These are phyloP conservation scores for Sula dactylatra DNA, from an alignment of 2,113 vertebrate genomes.

Conservation along the genomic window DNA sequence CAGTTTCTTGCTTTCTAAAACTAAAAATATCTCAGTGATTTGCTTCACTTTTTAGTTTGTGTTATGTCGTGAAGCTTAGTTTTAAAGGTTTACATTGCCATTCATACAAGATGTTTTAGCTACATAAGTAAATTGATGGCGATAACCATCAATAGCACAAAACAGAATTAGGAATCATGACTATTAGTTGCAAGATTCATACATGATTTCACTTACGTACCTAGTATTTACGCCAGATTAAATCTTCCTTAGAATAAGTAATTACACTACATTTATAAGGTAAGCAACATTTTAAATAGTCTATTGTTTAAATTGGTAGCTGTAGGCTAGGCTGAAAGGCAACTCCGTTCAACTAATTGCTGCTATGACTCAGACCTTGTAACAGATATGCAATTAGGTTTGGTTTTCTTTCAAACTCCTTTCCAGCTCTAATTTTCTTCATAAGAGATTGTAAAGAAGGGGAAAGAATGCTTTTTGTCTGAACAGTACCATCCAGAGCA, in stretches of 20 bases:
- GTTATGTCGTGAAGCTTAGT: not conserved
- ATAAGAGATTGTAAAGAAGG: not conserved
- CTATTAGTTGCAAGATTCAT: not conserved
- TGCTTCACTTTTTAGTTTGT: not conserved
- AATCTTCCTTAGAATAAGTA: conserved; percentile 28
- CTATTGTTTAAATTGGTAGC: conserved; percentile 63
- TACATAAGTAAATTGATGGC: not conserved
- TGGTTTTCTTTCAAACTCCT: conserved; percentile 38
- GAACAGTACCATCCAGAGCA: not conserved
- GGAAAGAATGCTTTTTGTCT: not conserved
- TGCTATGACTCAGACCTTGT: conserved; percentile 60
- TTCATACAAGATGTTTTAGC: not conserved
- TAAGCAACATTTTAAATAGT: conserved; percentile 51
- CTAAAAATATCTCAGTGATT: not conserved
- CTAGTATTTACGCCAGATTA: conserved; percentile 24
- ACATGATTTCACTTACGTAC: not conserved
- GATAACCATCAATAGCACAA: not conserved
- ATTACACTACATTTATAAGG: conserved; percentile 52
- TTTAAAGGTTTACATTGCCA: not conserved
- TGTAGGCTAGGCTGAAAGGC: conserved; percentile 32
- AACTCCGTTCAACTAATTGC: conserved; percentile 48
- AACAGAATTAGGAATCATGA: not conserved
- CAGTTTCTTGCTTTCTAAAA: not conserved
- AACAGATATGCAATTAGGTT: conserved; percentile 61
- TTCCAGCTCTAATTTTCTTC: not conserved